phyloP scores from a whole-genome alignment of 2,888 invertebrate genomes.

The Drosophila siamana region DNA sequence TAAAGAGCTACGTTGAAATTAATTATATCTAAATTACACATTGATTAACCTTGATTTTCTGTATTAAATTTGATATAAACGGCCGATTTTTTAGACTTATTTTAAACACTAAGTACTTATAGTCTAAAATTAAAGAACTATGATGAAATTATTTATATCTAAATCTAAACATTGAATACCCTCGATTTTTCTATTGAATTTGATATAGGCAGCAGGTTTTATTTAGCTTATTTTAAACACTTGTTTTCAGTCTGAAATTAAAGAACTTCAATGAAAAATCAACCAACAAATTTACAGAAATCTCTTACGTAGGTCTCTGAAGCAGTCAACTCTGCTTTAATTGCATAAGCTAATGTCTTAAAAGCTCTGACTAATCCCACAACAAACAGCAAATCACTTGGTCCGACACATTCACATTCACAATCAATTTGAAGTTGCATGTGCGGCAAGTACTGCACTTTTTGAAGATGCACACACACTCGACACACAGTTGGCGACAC shows the following conservation, averaged over 20 bases:
- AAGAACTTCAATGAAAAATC: too few relatives aligned
- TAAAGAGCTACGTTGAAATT: too few relatives aligned
- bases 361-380: background rate
- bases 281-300: background rate
- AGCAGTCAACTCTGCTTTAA: background rate
- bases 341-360: background rate
- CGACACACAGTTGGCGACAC: constrained; percentile 22
- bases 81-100: too few relatives aligned
- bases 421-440: constrained; percentile 16
- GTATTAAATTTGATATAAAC: too few relatives aligned
- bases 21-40: too few relatives aligned
- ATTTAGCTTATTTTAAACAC: background rate
- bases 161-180: too few relatives aligned
- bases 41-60: too few relatives aligned
- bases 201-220: too few relatives aligned
- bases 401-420: constrained; percentile 12
- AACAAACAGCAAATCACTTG: constrained; percentile 20
- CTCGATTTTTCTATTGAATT: too few relatives aligned
- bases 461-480: constrained; percentile 22
- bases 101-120: too few relatives aligned
- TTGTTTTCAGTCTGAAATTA: background rate
- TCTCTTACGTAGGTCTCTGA: background rate
- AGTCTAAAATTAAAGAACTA: too few relatives aligned
- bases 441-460: constrained; percentile 34
- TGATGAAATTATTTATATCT: too few relatives aligned